Base-by-base conservation (phyloP, 2,888 invertebrate genomes). In the Syrphus vitripennis region DNA sequence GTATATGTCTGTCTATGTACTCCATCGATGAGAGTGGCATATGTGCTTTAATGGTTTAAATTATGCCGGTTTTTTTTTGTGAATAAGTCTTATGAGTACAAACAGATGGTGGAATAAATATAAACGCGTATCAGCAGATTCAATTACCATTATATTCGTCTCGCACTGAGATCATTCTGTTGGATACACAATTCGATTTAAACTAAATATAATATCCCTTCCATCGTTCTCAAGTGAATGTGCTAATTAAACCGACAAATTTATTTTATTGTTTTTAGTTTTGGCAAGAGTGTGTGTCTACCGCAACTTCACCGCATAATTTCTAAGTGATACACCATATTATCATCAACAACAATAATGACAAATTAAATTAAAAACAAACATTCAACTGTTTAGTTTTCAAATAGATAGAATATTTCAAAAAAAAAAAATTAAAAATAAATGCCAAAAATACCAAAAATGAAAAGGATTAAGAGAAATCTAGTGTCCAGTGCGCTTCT, bases 381-480 rank as follows among this genome's bases (percentile, higher is more conserved):
- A 48, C 65, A 42, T n/a, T 29, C 45, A 5, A 53, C 24, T 59
- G 21, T 24, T 50, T 12, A 63, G 70, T 83, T 45, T 61, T 69
- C 14, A 61, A 29, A 31, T 67, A 67, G 14, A 63, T 21, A 42
- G 29, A 40, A 21, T 29, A n/a, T 40, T 21, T 42, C 2, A 69
- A 53, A 50, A 50, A 63, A 63, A 55, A 37, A 29, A 59, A 48
- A 74, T n/a, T n/a, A n/a, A n/a, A n/a, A n/a, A n/a, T n/a, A 59
- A 29, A 40, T 50, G 70, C 37, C 57, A 63, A 72, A 70, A 80
- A 71, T 59, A 61, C 77, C 40, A 77, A 77, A 34, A 59, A 92
- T 92, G 92, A 90, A 89, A 88, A 90, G 90, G 88, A 89, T 88
- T 88, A 91, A 90, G 81, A 89, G 89, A 87, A 89, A 74, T 69